Conservation (phyloP, 2,797 vertebrate genomes). For the Tragopan temminckii region DNA sequence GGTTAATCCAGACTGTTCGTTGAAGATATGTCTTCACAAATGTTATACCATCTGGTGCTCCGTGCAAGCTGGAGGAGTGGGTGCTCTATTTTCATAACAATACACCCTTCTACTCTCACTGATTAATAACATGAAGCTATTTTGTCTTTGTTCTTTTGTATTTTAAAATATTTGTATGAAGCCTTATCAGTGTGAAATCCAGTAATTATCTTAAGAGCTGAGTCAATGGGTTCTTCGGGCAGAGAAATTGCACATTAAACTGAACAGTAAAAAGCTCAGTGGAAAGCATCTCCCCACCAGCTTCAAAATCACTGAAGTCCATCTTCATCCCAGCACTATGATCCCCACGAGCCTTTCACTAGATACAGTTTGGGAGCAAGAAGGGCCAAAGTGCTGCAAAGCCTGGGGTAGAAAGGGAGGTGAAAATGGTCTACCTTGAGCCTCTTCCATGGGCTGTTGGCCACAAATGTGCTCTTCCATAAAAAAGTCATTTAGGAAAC, state of each 20-base stretch:
- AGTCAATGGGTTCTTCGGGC: constrained; percentile 65
- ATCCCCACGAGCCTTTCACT: background rate
- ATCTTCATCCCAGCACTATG: rapidly evolving
- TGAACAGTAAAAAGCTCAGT: background rate
- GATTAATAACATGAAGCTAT: constrained; percentile 63
- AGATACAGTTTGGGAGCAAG: background rate
- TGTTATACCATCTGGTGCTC: constrained; percentile 64
- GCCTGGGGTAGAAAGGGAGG: rapidly evolving
- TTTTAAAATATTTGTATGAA: constrained; percentile 57
- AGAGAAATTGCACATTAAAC: constrained; percentile 32
- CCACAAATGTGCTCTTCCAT: background rate
- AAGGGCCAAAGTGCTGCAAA: background rate
- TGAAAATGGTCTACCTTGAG: background rate
- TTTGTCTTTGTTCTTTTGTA: constrained; percentile 60
- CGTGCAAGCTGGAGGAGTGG: constrained; percentile 47
- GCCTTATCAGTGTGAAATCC: constrained; percentile 57
- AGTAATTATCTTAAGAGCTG: constrained; percentile 64
- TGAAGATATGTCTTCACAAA: constrained; percentile 53
- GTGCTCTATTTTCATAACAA: constrained; percentile 71
- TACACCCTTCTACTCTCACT: constrained; percentile 55
- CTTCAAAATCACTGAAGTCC: background rate
- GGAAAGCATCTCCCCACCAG: background rate
- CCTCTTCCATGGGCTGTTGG: background rate
- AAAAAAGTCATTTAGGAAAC: rapidly evolving
- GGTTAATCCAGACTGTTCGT: constrained; percentile 42